Conservation (phyloP, 2,888 invertebrate species). For the Tenthredo distinguenda region DNA sequence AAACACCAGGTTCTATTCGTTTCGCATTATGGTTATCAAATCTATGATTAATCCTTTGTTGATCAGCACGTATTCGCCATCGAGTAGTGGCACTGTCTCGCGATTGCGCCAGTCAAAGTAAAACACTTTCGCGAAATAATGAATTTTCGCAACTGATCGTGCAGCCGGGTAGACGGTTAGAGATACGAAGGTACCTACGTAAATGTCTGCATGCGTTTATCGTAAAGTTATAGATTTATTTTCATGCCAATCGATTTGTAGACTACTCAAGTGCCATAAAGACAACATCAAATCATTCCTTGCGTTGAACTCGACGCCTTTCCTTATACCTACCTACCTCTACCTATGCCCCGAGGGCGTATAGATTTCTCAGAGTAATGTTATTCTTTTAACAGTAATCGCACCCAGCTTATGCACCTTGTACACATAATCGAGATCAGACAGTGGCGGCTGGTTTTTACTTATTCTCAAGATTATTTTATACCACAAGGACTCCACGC, state of each 20-base stretch:
- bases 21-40: background rate
- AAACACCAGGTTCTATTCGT: background rate
- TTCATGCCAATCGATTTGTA: constrained; percentile 25
- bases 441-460: constrained; percentile 31
- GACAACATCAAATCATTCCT: constrained; percentile 2
- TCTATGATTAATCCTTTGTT: constrained; percentile 13
- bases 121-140: constrained; percentile 5
- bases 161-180: background rate
- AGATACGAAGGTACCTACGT: background rate
- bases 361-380: constrained; percentile 27
- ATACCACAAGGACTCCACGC: constrained; percentile 53
- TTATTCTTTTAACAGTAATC: constrained; percentile 34
- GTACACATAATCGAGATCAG: constrained; percentile 42
- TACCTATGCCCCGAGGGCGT: background rate
- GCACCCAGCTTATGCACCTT: constrained; percentile 47
- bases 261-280: constrained; percentile 21
- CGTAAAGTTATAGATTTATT: constrained; percentile 6
- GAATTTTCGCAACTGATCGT: constrained; percentile 24
- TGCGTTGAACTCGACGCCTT: constrained; percentile 15
- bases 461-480: constrained; percentile 42
- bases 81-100: background rate
- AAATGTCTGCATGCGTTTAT: constrained; percentile 26
- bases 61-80: background rate
- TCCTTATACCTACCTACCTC: background rate
- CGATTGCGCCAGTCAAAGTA: background rate